Conservation (phyloP, 2,797 vertebrate genomes). For the Xiphophorus birchmanni region DNA sequence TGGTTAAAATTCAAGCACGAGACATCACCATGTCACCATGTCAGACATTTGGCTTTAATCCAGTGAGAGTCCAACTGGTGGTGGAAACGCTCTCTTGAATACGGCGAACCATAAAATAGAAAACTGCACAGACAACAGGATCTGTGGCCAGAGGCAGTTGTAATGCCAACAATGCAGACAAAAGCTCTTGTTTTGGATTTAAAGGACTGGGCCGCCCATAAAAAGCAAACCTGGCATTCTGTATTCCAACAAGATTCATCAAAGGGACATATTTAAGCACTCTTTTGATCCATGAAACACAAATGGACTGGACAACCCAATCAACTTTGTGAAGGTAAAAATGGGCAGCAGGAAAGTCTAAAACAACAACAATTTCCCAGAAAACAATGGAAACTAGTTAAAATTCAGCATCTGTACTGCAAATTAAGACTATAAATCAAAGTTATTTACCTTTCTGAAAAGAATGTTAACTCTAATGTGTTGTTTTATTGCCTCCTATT, state of each 20-base stretch:
- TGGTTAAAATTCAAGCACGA: too few relatives aligned
- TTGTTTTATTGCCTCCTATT: neutral
- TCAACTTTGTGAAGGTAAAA: neutral
- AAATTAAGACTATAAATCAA: neutral
- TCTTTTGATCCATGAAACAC: neutral
- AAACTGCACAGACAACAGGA: neutral
- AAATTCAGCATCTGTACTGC: neutral
- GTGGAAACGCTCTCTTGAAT: too few relatives aligned
- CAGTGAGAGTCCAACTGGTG: too few relatives aligned
- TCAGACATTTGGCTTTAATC: too few relatives aligned
- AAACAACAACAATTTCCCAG: neutral
- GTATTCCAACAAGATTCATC: neutral
- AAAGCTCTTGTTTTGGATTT: neutral
- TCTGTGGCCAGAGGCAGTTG: neutral
- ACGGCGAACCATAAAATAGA: too few relatives aligned
- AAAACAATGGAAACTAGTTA: neutral
- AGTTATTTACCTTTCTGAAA: neutral
- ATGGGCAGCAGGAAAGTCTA: neutral
- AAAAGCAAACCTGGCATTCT: neutral
- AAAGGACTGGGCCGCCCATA: neutral
- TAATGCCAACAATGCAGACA: neutral
- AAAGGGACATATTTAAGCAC: neutral
- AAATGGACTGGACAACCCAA: neutral
- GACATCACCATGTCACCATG: too few relatives aligned
- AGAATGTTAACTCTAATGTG: neutral